Evolutionary conservation across 2,113 vertebrate species (phyloP), one percentile per base, ranked within the genome.

Genomic region (Salvelinus fontinalis): DNA sequence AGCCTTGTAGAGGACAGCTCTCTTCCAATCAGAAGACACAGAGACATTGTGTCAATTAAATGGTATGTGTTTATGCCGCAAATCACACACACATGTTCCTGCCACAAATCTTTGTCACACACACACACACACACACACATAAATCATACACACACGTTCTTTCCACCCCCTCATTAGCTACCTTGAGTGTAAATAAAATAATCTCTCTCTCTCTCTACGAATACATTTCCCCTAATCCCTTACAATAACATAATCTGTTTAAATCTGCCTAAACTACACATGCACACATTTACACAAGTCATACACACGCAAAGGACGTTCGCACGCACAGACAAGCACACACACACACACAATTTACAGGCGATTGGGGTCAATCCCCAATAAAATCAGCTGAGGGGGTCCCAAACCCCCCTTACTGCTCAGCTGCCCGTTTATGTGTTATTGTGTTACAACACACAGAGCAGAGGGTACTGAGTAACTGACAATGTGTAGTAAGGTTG

Each of bases 61-160:
- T 88, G 88, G 87, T 90, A 90, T 92, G 89, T 88, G 91, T 90
- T 92, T 91, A 91, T 89, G 77, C 89, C 84, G 87, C 91, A 90
- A 90, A 93, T 92, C 87, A 88, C 83, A 90, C 87, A 88, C 83
- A 90, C 89, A 89, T 91, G 89, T 90, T 90, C 87, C 14, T 31
- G 68, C 81, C 80, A 81, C 39, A 39, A 73, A 31, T 20, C n/a
- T 29, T 48, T 62, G 59, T 24, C 24, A 68, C 67, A 26, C 54
- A 29, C 65, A n/a, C 65, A 13, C 12, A 68, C 14, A 66, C 65
- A 67, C 65, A 67, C 8, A 29, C 9, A 49, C 3, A 26, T 1
- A 26, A 26, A 26, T 26, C 26, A 26, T 26, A 26, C 26, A 26
- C 26, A 26, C 26, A 26, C 2, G 12, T 51, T 51, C 48, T 51